Base-by-base conservation (phyloP, 2,113 vertebrate species). In the Mormyrus lacerda region DNA sequence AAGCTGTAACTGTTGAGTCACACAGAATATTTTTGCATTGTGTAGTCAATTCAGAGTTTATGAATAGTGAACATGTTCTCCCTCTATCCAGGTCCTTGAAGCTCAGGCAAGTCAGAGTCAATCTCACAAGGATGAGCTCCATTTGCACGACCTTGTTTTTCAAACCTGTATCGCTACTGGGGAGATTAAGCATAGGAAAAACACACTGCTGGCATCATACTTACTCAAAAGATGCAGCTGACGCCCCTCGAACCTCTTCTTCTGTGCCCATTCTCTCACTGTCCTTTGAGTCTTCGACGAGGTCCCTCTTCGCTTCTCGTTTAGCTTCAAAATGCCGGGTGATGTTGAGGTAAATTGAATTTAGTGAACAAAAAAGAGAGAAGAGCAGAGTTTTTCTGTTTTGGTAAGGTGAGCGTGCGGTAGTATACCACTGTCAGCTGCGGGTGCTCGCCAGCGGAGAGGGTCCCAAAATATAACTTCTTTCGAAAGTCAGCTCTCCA, bases 311-410 rank as follows among this genome's bases (percentile, higher is more conserved):
- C 92, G 89, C 89, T 91, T 95, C 91, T 92, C 94, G 96, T 95
- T 96, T 95, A 94, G 93, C 94, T 96, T 96, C 96, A 96, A 96
- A 96, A 95, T 96, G 95, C 95, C 95, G 96, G 94, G 94, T 95
- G 94, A 96, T 97, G 95, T 97, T 98, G 97, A 99, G 97, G 97
- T 98, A 98, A 98, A 97, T 96, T 96, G 96, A 96, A 97, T 98
- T 97, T 98, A 97, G 97, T 97, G 99, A 98, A 93, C 93, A 93
- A 94, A 93, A 95, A 94, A 93, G 44, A 93, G 90, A 91, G 95
- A 94, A 93, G 94, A 96, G 96, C 94, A 95, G 94, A 94, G 96
- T 96, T 96, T 95, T 96, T 97, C 96, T 94, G 96, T 97, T 98
- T 98, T 97, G 97, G 97, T 97, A 97, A 97, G 95, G 95, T 95